A percentile compares a stretch with the other conserved stretches of the same genome.
Evolutionary conservation across 2,888 invertebrate species (phyloP).

Genomic region (Megamerina dolium): DNA sequence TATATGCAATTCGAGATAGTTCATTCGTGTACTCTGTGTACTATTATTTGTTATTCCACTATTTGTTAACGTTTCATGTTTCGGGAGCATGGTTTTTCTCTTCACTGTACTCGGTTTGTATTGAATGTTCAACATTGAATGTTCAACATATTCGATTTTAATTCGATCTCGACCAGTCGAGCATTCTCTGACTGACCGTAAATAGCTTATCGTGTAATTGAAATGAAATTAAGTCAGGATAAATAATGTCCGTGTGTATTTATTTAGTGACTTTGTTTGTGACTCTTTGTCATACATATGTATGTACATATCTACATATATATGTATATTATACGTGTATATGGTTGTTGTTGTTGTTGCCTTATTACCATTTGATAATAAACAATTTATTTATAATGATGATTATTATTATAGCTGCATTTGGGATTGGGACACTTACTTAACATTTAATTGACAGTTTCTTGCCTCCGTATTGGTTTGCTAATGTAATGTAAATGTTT

Average conservation of each 20-base stretch:
- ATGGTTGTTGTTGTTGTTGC: constrained; percentile 1
- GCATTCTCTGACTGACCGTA: constrained; percentile 22
- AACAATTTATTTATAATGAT: too few relatives aligned
- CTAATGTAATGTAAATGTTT: too few relatives aligned
- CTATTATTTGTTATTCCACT: too few relatives aligned
- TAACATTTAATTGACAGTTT: too few relatives aligned
- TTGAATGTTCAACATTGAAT: background rate
- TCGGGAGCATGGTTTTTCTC: too few relatives aligned
- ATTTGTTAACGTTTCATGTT: too few relatives aligned
- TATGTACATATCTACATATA: background rate
- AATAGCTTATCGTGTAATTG: constrained; percentile 30
- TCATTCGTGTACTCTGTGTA: too few relatives aligned
- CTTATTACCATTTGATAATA: constrained; percentile 7
- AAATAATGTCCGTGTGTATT: constrained; percentile 19
- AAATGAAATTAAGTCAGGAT: constrained; percentile 30
- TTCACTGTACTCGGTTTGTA: too few relatives aligned
- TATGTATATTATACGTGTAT: background rate
- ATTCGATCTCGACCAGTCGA: background rate
- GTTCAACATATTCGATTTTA: background rate
- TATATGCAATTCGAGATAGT: too few relatives aligned
- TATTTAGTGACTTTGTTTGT: constrained; percentile 5
- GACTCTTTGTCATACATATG: background rate
- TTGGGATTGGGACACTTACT: too few relatives aligned
- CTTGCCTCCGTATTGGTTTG: too few relatives aligned
- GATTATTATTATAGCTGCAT: too few relatives aligned